These are phyloP conservation scores for Lagocephalus sceleratus DNA, from an alignment of 2,797 vertebrate species.

Conservation along the genomic window DNA sequence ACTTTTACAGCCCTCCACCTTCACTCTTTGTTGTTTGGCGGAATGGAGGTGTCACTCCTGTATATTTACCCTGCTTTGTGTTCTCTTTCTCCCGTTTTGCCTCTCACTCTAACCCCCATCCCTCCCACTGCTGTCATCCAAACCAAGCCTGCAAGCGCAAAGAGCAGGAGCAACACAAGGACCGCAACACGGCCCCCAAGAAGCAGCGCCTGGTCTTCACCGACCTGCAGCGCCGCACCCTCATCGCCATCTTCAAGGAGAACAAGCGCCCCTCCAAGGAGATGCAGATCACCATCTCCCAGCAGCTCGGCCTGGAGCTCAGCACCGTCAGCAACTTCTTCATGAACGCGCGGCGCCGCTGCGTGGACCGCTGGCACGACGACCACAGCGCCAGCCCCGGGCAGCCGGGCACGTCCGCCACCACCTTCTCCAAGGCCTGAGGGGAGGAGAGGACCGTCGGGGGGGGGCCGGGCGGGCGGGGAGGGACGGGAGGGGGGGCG, in stretches of 20 bases:
- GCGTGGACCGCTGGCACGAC: constrained; percentile 95
- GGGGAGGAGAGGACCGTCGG: constrained; percentile 51
- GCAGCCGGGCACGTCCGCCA: constrained; percentile 84
- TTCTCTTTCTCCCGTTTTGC: constrained; percentile 51
- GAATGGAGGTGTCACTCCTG: constrained; percentile 43
- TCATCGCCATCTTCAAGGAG: constrained; percentile 99
- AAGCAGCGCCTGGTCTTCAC: constrained; percentile 98
- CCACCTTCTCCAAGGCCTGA: constrained; percentile 97
- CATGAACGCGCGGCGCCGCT: constrained; percentile 96
- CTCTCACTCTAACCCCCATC: constrained; percentile 70
- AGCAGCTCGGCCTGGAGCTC: constrained; percentile 97
- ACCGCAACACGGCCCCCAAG: constrained; percentile 91
- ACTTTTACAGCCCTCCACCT: constrained; percentile 38
- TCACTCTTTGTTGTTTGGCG: constrained; percentile 23
- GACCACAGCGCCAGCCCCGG: constrained; percentile 85
- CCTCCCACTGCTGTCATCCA: constrained; percentile 62
- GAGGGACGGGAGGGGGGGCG: constrained; percentile 46
- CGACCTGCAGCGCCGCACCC: constrained; percentile 96
- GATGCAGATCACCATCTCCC: constrained; percentile 98
- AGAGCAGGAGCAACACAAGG: constrained; percentile 97
- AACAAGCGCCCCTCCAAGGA: constrained; percentile 98
- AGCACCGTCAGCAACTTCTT: constrained; percentile 99
- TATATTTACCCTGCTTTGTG: constrained; percentile 71
- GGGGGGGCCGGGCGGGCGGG: constrained; percentile 40
- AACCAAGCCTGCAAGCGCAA: constrained; percentile 95